Base-by-base conservation (phyloP, 92 coral and sea anemone genomes). In the Zoanthus gigantus region DNA sequence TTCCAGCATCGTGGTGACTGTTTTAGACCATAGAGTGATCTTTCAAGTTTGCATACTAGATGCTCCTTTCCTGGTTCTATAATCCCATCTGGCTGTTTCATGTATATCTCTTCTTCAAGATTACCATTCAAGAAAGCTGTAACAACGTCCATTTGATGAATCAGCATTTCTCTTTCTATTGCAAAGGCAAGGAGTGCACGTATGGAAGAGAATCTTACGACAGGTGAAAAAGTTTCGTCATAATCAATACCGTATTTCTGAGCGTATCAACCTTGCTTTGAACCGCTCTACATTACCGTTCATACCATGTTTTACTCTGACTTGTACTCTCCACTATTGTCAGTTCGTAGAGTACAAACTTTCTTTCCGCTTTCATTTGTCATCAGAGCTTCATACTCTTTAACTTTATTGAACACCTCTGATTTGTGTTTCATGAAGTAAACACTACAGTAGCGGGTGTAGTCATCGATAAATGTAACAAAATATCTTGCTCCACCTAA, bases 1-100 rank as follows among this genome's bases (percentile, higher is more conserved):
- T 87, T 91, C 93, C 91, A 90, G 31, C 90, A 90, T 32, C 93
- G 83, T 53, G 93, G 72, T 37, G 91, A 57, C 72, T 88, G 89
- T 82, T 74, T 91, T 8, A 88, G 88, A 57, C 86, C 90, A 84
- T 89, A 89, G 48, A 85, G 92, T 32, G 88, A 92, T 72, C 58
- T 79, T 71, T 92, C 84, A 28, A 89, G 23, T 23, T 23, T 23
- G 23, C 23, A 23, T 23, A 23, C 23, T 23, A 23, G 23, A 23
- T 23, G 23, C 54, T 86, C 83, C 28, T 79, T 56, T 68, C 88
- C 92, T 0, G 94, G 88, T 29, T 85, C 65, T 28, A 76, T 58
- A 31, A 67, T 89, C 16, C 87, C 92, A 15, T 92, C 90, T 44
- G 92, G 92, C 50, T 92, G 91, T 61, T 90, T 23, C 90, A 79